Evolutionary conservation across 1,140 invertebrate species (phyloP).

Genomic region (Galleria mellonella): DNA sequence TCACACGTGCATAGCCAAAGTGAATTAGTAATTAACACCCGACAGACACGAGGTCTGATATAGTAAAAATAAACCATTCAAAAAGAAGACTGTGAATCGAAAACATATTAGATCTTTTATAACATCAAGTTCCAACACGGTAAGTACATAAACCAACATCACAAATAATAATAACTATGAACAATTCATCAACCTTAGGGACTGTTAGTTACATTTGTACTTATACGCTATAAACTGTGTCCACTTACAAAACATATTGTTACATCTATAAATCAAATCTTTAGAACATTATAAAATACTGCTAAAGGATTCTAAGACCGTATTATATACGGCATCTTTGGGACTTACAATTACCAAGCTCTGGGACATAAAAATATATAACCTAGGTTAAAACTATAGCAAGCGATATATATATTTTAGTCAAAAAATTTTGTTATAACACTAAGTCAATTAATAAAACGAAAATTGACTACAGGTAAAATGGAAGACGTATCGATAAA

Average conservation of each 20-base stretch:
- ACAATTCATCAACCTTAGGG: slow-evolving; percentile 34
- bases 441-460: slow-evolving; percentile 18
- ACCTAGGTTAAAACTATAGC: slow-evolving; percentile 35
- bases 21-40: too few relatives aligned
- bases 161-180: slow-evolving; percentile 41
- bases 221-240: slow-evolving; percentile 38
- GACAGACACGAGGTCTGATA: too few relatives aligned
- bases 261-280: slow-evolving; percentile 17
- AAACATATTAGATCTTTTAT: slow-evolving; percentile 18
- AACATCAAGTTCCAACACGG: slow-evolving; percentile 26
- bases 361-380: slow-evolving; percentile 4
- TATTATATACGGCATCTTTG: slow-evolving; percentile 60
- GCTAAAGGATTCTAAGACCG: slow-evolving; percentile 36
- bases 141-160: slow-evolving; percentile 66
- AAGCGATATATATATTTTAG: slow-evolving; percentile 29
- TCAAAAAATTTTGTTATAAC: slow-evolving; percentile 45
- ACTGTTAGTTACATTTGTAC: slow-evolving; percentile 60
- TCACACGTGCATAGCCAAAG: too few relatives aligned
- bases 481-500: slow-evolving; percentile 36
- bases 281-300: slow-evolving; percentile 46
- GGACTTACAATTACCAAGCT: slow-evolving; percentile 55
- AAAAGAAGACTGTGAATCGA: not conserved
- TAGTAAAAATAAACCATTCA: too few relatives aligned
- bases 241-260: slow-evolving; percentile 11
- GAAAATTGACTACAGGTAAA: slow-evolving; percentile 21